phyloP scores from a whole-genome alignment of 2,888 invertebrate species.

The Aphodius sticticus region DNA sequence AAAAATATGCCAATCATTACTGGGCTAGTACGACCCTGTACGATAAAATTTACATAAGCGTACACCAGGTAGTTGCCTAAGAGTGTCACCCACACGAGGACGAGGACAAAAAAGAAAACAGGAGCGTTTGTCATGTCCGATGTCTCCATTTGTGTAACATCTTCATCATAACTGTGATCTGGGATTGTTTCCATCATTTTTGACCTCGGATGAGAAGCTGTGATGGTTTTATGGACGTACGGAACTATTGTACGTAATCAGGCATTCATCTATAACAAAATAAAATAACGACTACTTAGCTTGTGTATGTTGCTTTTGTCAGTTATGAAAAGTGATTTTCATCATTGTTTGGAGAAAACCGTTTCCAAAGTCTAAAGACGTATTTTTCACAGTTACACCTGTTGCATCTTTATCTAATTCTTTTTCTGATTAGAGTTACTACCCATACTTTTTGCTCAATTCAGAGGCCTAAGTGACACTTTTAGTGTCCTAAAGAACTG shows the following conservation, averaged over 20 bases:
- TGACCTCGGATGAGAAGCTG: neutral
- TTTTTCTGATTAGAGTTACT: too few relatives aligned
- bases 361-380: too few relatives aligned
- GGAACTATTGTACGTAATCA: neutral
- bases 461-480: too few relatives aligned
- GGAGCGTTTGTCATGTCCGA: neutral
- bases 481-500: too few relatives aligned
- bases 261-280: neutral
- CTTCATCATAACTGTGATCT: neutral
- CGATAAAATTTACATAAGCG: neutral
- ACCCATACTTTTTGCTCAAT: too few relatives aligned
- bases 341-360: neutral
- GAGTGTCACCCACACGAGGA: constrained; percentile 4
- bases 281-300: neutral
- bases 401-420: too few relatives aligned
- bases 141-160: constrained; percentile 4
- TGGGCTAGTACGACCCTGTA: neutral
- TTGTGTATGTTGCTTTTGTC: neutral
- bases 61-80: neutral
- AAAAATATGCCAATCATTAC: too few relatives aligned
- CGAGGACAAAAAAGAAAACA: neutral
- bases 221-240: neutral
- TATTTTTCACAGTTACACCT: too few relatives aligned
- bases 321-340: neutral
- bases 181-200: neutral